Evolutionary conservation across 2,888 invertebrate species (phyloP).

Genomic region (Pristionchus exspectatus): DNA sequence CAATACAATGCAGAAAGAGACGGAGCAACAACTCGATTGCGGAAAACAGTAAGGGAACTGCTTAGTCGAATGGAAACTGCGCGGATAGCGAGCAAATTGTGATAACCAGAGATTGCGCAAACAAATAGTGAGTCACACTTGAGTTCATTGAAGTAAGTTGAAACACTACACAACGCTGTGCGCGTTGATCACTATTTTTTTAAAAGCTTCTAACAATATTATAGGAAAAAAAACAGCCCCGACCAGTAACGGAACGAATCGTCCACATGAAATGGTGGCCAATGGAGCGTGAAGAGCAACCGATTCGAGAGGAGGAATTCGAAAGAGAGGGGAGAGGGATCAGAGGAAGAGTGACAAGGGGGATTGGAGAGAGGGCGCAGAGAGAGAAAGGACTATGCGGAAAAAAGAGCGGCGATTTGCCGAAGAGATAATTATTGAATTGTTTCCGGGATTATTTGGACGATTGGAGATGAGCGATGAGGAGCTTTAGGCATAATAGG

Average conservation of each 20-base stretch:
- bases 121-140: background rate
- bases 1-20: too few relatives aligned
- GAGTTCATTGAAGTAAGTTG: background rate
- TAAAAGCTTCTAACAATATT: too few relatives aligned
- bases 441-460: too few relatives aligned
- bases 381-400: background rate
- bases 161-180: background rate
- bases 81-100: too few relatives aligned
- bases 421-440: background rate
- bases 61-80: background rate
- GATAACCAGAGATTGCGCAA: background rate
- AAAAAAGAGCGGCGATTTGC: background rate
- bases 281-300: conserved; percentile 35
- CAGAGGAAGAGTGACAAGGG: background rate
- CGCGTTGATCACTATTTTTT: too few relatives aligned
- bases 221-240: background rate
- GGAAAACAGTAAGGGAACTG: too few relatives aligned
- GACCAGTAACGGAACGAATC: background rate
- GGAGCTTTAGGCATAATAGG: background rate
- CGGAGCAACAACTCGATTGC: too few relatives aligned
- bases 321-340: conserved; percentile 49
- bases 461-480: background rate
- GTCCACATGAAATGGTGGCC: background rate
- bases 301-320: conserved; percentile 36
- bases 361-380: background rate